These are phyloP conservation scores for Brachionus rubens DNA, from an alignment of 1,140 invertebrate genomes.

Conservation along the genomic window DNA sequence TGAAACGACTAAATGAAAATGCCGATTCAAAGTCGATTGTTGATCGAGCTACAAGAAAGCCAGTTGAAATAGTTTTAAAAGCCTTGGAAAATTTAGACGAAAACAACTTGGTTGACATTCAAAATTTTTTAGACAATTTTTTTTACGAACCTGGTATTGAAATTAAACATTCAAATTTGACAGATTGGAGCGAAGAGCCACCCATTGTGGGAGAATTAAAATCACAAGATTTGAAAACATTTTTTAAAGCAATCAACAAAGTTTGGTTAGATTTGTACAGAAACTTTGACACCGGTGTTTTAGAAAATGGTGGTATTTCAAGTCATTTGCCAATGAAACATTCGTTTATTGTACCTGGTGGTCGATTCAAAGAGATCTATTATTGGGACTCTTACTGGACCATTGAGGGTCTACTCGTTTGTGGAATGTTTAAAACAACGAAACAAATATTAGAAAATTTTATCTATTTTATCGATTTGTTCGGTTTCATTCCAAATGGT, in stretches of 20 bases:
- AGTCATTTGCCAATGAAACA: conserved; percentile 15
- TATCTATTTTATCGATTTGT: conserved; percentile 50
- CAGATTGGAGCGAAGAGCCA: background rate
- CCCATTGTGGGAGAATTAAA: background rate
- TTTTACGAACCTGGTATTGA: background rate
- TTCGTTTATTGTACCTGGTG: conserved; percentile 76
- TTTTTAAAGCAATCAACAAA: background rate
- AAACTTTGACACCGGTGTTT: background rate
- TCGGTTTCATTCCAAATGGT: conserved; percentile 82
- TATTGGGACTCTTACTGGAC: conserved; percentile 96
- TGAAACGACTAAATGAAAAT: background rate
- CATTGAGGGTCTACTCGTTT: conserved; percentile 74
- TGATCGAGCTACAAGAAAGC: conserved; percentile 26
- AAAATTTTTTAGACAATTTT: background rate
- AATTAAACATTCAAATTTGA: conserved; percentile 3
- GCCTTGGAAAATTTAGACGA: conserved; percentile 27
- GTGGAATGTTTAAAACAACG: conserved; percentile 76
- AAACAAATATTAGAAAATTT: conserved; percentile 67
- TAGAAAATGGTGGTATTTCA: background rate
- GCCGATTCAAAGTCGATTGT: conserved; percentile 33
- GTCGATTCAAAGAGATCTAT: conserved; percentile 78
- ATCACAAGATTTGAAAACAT: background rate
- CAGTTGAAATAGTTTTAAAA: background rate
- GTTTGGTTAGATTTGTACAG: conserved; percentile 31
- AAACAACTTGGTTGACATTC: background rate